Evolutionary conservation across 2,888 invertebrate species (phyloP), one percentile per base, ranked within the genome.

Genomic region (Drosophila pegasa): DNA sequence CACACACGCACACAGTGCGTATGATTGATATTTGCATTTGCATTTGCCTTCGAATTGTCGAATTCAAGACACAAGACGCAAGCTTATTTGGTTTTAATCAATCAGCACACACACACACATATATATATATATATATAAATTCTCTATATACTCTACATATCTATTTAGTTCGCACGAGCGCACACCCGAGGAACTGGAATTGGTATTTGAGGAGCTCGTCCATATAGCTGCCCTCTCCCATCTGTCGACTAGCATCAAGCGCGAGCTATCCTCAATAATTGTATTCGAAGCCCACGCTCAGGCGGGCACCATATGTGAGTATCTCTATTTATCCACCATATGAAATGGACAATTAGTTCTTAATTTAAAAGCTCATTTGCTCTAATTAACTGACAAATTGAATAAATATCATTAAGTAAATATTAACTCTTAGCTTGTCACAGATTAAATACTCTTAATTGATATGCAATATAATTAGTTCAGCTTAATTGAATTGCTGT

Each of bases 191-290:
- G 97, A 97, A 91, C 92, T 96, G 88, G 96, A 97, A 91, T 94
- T 95, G 71, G 96, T 97, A 74, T 97, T 96, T 90, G 96, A 97
- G 87, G 97, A 97, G 89, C 93, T 97, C 55, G 93, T 96, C 71
- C 96, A 96, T 90, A 96, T 97, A 83, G 95, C 96, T 85, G 96
- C 97, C 16, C 93, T 97, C 66, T 94, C 96, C 7, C 96, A 97
- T 92, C 93, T 97, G 60, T 96, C 96, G 68, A 96, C 96, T 81
- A 95, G 96, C 87, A 96, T 97, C 70, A 97, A 96, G 92, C 93
- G 96, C 67, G 96, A 97, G 92, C 92, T 97, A 76, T 95, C 96
- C 43, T 94, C 95, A 64, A 96, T 96, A 59, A 94, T 97, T 69
- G 94, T 96, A 82, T 96, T 96, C 91, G 97, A 97, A 92, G 95